Conservation (phyloP, 2,888 invertebrate genomes). For the Glyphotaelius pellucidus region DNA sequence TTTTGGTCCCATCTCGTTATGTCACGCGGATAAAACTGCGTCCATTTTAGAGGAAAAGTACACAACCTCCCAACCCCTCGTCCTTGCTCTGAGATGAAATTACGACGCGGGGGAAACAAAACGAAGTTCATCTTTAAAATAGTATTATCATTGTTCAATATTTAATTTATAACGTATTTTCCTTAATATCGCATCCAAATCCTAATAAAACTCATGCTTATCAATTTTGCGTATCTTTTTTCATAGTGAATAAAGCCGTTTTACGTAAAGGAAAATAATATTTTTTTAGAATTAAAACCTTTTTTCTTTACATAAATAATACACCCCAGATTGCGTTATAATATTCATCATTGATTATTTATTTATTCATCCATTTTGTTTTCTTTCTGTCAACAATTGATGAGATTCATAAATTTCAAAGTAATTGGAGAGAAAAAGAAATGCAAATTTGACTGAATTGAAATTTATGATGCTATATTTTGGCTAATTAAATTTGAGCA, state of each 20-base stretch:
- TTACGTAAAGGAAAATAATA: background rate
- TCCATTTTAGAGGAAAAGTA: background rate
- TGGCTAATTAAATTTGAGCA: background rate
- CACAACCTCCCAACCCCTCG: constrained; percentile 18
- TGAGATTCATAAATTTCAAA: background rate
- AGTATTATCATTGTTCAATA: background rate
- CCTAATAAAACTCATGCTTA: background rate
- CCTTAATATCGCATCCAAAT: background rate
- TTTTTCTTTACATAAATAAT: background rate
- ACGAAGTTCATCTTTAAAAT: background rate
- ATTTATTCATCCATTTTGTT: background rate
- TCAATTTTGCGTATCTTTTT: background rate
- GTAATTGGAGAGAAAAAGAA: background rate
- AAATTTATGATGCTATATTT: background rate
- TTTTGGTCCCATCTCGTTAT: background rate
- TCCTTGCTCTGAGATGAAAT: constrained; percentile 37
- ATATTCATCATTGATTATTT: background rate
- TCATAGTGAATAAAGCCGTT: background rate
- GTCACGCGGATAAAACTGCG: background rate
- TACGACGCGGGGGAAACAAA: background rate
- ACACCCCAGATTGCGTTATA: background rate
- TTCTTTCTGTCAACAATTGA: background rate
- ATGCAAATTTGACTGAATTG: background rate
- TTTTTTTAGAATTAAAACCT: background rate
- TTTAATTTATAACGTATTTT: background rate